These are phyloP conservation scores for Cryptotis parvus DNA, from an alignment of 2,113 vertebrate genomes.

Conservation along the genomic window DNA sequence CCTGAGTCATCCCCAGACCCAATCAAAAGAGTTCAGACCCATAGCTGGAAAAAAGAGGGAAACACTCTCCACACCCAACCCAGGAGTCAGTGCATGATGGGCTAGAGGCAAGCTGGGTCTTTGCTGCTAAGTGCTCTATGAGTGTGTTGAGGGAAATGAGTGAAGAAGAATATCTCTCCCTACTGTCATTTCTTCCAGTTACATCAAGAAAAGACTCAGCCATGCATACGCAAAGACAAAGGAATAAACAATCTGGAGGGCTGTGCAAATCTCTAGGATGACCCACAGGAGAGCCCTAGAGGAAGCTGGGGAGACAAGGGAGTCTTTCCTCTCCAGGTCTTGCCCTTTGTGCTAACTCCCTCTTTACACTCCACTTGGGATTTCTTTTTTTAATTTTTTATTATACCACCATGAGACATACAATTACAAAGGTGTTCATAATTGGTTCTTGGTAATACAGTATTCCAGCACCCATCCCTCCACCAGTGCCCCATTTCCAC, in stretches of 20 bases:
- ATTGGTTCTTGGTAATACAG: too few relatives aligned
- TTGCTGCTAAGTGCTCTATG: background rate
- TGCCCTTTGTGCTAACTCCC: background rate
- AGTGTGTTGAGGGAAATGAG: background rate
- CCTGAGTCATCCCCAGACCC: background rate
- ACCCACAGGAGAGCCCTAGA: background rate
- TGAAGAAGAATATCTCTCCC: background rate
- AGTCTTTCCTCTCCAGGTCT: too few relatives aligned
- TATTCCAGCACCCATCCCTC: too few relatives aligned
- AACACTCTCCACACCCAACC: background rate
- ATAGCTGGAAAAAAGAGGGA: background rate
- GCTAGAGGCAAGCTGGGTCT: background rate
- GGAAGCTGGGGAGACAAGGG: background rate
- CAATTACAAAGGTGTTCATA: too few relatives aligned
- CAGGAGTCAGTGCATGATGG: background rate
- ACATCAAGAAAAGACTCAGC: background rate
- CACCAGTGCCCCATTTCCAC: too few relatives aligned
- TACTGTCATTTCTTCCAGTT: background rate
- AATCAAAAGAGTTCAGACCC: background rate
- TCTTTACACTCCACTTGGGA: background rate
- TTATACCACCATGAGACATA: too few relatives aligned
- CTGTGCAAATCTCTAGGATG: background rate
- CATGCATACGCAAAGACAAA: background rate
- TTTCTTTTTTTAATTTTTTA: too few relatives aligned
- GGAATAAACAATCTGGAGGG: background rate